A percentile compares a stretch with the other conserved stretches of the same genome.
Conservation (phyloP, 1,140 invertebrate genomes). For the Eubasilissa regina region DNA sequence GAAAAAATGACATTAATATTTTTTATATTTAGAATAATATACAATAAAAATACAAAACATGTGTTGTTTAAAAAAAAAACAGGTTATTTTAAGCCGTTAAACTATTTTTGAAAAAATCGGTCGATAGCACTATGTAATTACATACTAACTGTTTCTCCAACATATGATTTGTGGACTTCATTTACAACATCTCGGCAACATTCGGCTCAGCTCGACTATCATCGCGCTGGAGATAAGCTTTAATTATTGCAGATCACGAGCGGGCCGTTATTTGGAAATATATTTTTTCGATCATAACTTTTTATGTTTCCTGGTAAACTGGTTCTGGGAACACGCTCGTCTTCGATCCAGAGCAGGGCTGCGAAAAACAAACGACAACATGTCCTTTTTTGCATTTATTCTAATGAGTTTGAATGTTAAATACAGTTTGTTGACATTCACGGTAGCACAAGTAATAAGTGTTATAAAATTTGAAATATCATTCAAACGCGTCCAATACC, state of each 20-base stretch:
- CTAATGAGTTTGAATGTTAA: no score
- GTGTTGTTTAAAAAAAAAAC: not conserved
- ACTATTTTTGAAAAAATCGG: conserved; percentile 5
- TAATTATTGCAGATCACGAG: conserved; percentile 47
- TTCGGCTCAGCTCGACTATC: conserved; percentile 35
- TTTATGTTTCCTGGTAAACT: conserved; percentile 47
- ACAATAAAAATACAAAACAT: no score
- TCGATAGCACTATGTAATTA: conserved; percentile 24
- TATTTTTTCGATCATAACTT: conserved; percentile 42
- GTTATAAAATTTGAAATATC: no score
- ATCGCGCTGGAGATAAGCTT: conserved; percentile 39
- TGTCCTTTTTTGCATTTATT: not conserved
- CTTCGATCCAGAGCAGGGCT: conserved; percentile 8
- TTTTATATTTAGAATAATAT: no score
- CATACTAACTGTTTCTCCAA: conserved; percentile 33
- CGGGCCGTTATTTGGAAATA: conserved; percentile 42
- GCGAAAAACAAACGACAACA: not conserved
- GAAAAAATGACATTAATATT: no score
- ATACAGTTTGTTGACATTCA: no score
- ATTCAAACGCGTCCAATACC: no score
- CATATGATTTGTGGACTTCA: conserved; percentile 40
- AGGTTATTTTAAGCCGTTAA: not conserved
- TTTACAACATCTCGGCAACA: conserved; percentile 27
- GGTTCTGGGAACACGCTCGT: conserved; percentile 32
- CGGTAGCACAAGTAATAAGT: no score